Conservation (phyloP, 2,113 vertebrate genomes). For the Macheiramphus alcinus region DNA sequence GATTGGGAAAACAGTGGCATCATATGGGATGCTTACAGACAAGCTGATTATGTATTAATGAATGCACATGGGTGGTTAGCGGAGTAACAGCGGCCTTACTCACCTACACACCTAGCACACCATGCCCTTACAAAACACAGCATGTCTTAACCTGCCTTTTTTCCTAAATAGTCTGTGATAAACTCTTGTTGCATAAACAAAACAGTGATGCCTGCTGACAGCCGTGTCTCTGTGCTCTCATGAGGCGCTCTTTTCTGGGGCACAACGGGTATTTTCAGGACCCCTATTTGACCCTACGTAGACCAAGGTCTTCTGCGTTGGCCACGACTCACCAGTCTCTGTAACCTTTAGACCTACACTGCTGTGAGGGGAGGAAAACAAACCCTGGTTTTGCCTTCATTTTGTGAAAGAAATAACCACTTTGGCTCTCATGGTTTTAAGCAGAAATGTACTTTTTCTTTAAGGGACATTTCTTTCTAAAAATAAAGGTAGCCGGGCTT, state of each 20-base stretch:
- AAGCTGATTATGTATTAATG: fast-evolving
- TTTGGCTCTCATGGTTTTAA: not conserved
- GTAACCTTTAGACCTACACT: fast-evolving
- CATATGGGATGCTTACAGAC: fast-evolving
- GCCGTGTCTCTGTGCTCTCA: not conserved
- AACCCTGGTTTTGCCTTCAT: not conserved
- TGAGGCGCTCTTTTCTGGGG: not conserved
- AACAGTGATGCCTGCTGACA: not conserved
- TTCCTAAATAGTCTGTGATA: no score
- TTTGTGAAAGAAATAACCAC: not conserved
- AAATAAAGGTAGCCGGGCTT: not conserved
- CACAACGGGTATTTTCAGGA: fast-evolving
- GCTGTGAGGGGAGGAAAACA: not conserved
- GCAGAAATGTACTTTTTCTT: not conserved
- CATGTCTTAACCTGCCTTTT: not conserved
- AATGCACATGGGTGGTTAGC: not conserved
- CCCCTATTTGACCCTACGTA: not conserved
- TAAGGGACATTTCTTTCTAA: no score
- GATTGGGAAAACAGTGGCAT: fast-evolving
- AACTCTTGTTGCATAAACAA: no score
- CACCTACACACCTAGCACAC: fast-evolving
- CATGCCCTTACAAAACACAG: fast-evolving
- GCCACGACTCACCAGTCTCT: not conserved
- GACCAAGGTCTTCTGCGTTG: not conserved
- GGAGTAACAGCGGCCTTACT: not conserved